Conservation (phyloP, 2,888 invertebrate species). For the Eudemis profundana region DNA sequence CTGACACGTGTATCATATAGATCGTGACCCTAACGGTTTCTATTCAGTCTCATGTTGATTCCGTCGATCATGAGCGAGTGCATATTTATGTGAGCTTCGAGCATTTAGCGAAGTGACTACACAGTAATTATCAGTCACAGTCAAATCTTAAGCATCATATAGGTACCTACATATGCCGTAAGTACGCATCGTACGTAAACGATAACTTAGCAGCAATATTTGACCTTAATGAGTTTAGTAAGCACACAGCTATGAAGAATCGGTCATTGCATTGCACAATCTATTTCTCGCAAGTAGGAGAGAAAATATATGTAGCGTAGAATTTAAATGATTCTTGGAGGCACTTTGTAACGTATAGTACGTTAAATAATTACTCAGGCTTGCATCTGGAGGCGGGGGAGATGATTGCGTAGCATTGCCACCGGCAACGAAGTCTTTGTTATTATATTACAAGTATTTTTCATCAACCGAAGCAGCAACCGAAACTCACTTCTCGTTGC, state of each 20-base stretch:
- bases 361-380: conserved; percentile 11
- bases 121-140: conserved; percentile 51
- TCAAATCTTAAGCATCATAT: conserved; percentile 40
- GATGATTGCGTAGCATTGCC: conserved; percentile 14
- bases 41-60: conserved; percentile 50
- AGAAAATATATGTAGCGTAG: background rate
- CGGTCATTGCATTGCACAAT: background rate
- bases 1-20: conserved; percentile 63
- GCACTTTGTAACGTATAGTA: background rate
- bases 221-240: conserved; percentile 51
- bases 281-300: background rate
- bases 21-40: conserved; percentile 72
- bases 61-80: conserved; percentile 52
- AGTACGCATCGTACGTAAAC: conserved; percentile 46
- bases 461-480: background rate
- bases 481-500: background rate
- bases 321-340: background rate
- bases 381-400: conserved; percentile 11
- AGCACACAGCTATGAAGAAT: conserved; percentile 12
- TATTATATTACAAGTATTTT: background rate
- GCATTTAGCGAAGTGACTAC: conserved; percentile 67
- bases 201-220: conserved; percentile 48
- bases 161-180: too few relatives aligned
- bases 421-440: background rate
- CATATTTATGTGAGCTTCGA: conserved; percentile 56